Evolutionary conservation across 2,888 invertebrate species (phyloP).

Genomic region (Axea sp.): DNA sequence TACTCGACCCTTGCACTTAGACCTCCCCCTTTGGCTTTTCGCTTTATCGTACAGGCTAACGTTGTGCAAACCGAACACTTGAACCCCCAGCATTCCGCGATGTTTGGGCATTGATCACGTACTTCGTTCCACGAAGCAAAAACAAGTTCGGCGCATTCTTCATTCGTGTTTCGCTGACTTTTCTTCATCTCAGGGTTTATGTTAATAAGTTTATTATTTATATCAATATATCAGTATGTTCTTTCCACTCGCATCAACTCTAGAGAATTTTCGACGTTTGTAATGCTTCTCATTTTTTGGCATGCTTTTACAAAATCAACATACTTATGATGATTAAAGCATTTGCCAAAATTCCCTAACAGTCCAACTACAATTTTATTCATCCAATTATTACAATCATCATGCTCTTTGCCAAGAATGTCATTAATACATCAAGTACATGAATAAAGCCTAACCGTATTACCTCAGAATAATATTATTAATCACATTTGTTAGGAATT

Average conservation of each 20-base stretch:
- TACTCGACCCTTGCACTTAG: conserved; percentile 61
- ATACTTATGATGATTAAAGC: conserved; percentile 2
- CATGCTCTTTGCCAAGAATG: conserved; percentile 31
- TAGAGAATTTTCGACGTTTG: background rate
- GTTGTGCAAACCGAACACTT: conserved; percentile 48
- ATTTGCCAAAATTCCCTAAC: conserved; percentile 34
- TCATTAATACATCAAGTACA: conserved; percentile 47
- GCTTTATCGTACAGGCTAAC: conserved; percentile 46
- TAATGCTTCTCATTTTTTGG: conserved; percentile 18
- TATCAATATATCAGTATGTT: no score
- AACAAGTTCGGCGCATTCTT: conserved; percentile 34
- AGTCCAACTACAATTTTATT: conserved; percentile 20
- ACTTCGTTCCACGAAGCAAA: conserved; percentile 10
- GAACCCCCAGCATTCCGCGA: conserved; percentile 41
- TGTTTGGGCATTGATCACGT: conserved; percentile 57
- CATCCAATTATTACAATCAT: conserved; percentile 46
- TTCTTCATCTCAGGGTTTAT: no score
- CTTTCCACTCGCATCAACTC: background rate
- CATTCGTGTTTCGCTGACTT: conserved; percentile 23
- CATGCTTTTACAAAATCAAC: conserved; percentile 13
- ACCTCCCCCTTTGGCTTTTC: conserved; percentile 39
- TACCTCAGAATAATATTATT: conserved; percentile 20
- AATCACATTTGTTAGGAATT: background rate
- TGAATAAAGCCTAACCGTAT: conserved; percentile 12
- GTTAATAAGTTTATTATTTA: no score